Evolutionary conservation across 2,113 vertebrate species (phyloP).

Genomic region (Gulo gulo): DNA sequence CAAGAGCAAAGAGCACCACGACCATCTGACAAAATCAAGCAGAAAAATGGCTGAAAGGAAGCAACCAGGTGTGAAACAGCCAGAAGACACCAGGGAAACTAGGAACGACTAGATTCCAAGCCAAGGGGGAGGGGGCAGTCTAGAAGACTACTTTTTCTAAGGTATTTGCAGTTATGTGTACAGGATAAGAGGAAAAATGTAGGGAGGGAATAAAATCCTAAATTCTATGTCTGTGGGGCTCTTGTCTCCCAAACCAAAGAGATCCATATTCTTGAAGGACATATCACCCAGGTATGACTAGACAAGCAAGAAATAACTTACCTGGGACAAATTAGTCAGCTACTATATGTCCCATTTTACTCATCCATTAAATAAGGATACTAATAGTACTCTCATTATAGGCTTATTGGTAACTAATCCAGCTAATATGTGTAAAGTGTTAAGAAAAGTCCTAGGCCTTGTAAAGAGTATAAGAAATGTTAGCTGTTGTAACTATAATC

Average conservation of each 20-base stretch:
- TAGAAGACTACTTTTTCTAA: neutral
- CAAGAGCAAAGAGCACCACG: neutral
- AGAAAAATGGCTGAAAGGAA: neutral
- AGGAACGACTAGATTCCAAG: neutral
- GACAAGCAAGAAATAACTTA: neutral
- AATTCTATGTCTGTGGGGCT: neutral
- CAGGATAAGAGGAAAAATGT: neutral
- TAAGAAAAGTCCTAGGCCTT: neutral
- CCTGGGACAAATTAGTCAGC: neutral
- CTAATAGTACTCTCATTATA: neutral
- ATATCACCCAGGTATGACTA: neutral
- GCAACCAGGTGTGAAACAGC: neutral
- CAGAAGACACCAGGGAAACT: neutral
- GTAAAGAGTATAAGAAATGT: neutral
- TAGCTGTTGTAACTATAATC: neutral
- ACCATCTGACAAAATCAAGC: neutral
- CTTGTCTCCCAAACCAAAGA: neutral
- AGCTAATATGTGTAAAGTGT: neutral
- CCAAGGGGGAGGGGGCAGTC: rapidly evolving
- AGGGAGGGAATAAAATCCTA: neutral
- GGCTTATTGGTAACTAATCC: neutral
- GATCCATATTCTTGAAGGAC: neutral
- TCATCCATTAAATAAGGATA: neutral
- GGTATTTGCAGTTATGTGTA: neutral
- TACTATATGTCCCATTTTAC: neutral